phyloP scores from a whole-genome alignment of 2,113 vertebrate genomes.

The Hemicordylus capensis region DNA sequence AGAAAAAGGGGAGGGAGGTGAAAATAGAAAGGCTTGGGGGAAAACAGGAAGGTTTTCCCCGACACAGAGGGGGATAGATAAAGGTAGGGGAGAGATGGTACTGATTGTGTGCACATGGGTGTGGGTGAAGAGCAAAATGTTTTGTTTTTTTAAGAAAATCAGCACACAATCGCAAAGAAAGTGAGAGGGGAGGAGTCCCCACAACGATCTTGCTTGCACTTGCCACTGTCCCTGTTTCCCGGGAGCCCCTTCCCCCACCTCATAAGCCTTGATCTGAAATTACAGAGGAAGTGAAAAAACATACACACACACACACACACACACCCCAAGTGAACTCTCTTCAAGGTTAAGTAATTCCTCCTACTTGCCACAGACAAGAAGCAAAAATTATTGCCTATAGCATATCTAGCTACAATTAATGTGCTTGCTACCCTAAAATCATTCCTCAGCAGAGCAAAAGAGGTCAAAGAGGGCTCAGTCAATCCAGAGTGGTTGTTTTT shows the following conservation, averaged over 20 bases:
- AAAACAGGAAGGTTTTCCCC: too few relatives aligned
- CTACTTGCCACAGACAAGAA: constrained; percentile 15
- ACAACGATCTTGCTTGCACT: background rate
- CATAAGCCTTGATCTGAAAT: background rate
- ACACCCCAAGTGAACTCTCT: background rate
- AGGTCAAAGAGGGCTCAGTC: constrained; percentile 5
- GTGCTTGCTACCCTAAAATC: constrained; percentile 22
- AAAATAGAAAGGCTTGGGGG: too few relatives aligned
- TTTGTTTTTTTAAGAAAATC: background rate
- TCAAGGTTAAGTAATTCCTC: constrained; percentile 21
- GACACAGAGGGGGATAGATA: too few relatives aligned
- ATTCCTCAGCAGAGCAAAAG: background rate
- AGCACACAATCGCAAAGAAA: background rate
- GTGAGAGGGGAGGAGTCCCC: background rate
- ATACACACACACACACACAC: background rate
- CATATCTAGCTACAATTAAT: constrained; percentile 26
- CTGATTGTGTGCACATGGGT: background rate
- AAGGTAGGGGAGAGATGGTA: background rate
- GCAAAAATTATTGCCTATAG: constrained; percentile 45
- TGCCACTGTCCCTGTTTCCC: background rate
- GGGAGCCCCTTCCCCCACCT: background rate
- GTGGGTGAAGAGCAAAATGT: background rate
- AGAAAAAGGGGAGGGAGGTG: too few relatives aligned
- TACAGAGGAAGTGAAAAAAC: background rate
- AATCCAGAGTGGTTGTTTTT: constrained; percentile 9